A percentile compares a stretch with the other conserved stretches of the same genome.
phyloP scores from a whole-genome alignment of 2,113 vertebrate genomes.

The crab-eating macaque (Macaca fascicularis) region DNA sequence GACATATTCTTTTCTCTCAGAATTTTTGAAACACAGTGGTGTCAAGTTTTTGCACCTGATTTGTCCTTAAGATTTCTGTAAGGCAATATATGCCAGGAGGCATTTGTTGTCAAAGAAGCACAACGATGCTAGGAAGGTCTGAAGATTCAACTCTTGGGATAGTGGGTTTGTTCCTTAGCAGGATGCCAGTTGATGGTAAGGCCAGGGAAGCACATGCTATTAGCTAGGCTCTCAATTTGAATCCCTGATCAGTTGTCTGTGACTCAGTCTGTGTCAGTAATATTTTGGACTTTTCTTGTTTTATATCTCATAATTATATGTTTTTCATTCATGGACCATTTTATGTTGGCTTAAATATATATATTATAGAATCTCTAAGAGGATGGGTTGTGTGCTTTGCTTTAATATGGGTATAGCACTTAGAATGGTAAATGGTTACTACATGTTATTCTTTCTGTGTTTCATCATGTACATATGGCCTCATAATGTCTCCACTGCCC shows the following conservation, averaged over 20 bases:
- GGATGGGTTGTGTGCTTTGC: background rate
- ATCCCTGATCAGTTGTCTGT: background rate
- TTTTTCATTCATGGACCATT: background rate
- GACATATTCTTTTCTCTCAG: background rate
- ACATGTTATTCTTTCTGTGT: background rate
- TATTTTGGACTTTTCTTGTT: background rate
- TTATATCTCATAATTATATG: background rate
- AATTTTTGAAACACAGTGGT: conserved; percentile 7
- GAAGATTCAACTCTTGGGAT: background rate
- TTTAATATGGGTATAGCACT: background rate
- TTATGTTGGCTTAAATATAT: background rate
- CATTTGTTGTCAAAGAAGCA: background rate
- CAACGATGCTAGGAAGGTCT: background rate
- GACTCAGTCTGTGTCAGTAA: background rate
- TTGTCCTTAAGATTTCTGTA: background rate
- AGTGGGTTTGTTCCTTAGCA: background rate
- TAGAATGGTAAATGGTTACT: background rate
- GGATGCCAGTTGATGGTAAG: background rate
- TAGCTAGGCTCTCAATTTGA: background rate
- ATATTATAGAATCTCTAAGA: background rate
- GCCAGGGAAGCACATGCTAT: background rate
- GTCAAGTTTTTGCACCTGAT: background rate
- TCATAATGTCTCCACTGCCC: conserved; percentile 3
- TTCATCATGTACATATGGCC: background rate
- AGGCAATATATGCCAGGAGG: background rate